Conservation (phyloP, 1,140 invertebrate species). For the Dendrolimus kikuchii region DNA sequence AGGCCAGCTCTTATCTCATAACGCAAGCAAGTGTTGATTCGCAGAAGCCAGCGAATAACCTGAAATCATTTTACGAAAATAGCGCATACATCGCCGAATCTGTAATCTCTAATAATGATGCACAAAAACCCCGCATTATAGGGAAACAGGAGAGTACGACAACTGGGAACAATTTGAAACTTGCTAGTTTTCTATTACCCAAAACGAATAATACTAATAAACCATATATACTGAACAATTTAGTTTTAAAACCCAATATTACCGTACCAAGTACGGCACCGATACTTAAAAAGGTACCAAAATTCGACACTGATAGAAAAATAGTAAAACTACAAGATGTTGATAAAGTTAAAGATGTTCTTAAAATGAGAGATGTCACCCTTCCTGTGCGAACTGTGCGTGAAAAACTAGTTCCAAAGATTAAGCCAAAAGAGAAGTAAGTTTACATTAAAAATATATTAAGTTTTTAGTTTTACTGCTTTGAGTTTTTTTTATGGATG, state of each 20-base stretch:
- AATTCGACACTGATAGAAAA: constrained; percentile 50
- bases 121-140: constrained; percentile 31
- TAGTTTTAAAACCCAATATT: constrained; percentile 40
- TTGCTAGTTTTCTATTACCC: constrained; percentile 53
- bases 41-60: constrained; percentile 47
- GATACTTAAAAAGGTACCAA: constrained; percentile 28
- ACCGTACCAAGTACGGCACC: constrained; percentile 10
- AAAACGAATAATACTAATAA: constrained; percentile 34
- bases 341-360: too few species aligned
- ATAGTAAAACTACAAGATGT: constrained; percentile 48
- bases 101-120: constrained; percentile 17
- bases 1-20: constrained; percentile 46
- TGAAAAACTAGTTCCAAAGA: constrained; percentile 52
- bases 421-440: constrained; percentile 56
- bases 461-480: background rate
- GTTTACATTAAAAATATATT: constrained; percentile 15
- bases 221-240: constrained; percentile 35
- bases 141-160: constrained; percentile 35
- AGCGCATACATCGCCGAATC: constrained; percentile 46
- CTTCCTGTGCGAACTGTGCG: constrained; percentile 21
- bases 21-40: constrained; percentile 28
- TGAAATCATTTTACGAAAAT: constrained; percentile 64
- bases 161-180: constrained; percentile 52
- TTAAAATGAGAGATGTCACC: constrained; percentile 6
- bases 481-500: too few species aligned